Evolutionary conservation across 1,140 invertebrate genomes (phyloP).

Genomic region (silkworm (Bombyx mori)): DNA sequence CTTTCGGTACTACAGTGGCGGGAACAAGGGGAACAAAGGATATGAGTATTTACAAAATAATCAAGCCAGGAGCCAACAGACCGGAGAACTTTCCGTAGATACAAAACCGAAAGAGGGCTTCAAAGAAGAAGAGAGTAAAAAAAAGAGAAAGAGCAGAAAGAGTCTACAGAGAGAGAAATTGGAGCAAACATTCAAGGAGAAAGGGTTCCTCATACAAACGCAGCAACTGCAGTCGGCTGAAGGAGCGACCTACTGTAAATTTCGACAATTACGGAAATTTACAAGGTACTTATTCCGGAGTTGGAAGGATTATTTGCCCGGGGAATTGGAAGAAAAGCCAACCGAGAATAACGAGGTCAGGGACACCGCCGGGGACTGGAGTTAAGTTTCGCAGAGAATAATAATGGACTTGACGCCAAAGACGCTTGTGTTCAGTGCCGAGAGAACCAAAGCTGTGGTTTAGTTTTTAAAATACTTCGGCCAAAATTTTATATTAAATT

Average conservation of each 20-base stretch:
- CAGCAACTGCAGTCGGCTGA: conserved; percentile 93
- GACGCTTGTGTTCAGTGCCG: background rate
- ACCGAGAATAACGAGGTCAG: conserved; percentile 9
- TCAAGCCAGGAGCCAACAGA: conserved; percentile 58
- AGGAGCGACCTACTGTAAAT: conserved; percentile 94
- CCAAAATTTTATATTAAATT: no score
- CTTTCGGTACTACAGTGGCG: conserved; percentile 87
- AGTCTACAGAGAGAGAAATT: conserved; percentile 88
- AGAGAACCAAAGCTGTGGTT: background rate
- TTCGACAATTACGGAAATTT: conserved; percentile 91
- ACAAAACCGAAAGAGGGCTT: conserved; percentile 9
- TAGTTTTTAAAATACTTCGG: no score
- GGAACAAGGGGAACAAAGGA: conserved; percentile 81
- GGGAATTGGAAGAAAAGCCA: conserved; percentile 72
- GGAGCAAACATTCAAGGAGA: conserved; percentile 93
- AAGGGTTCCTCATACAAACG: conserved; percentile 93
- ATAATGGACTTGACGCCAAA: background rate
- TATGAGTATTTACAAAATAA: conserved; percentile 83
- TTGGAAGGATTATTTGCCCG: conserved; percentile 94
- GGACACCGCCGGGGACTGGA: conserved; percentile 29
- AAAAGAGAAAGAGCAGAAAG: conserved; percentile 84
- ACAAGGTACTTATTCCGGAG: conserved; percentile 92
- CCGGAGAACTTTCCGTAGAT: conserved; percentile 25
- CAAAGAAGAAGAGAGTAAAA: conserved; percentile 66
- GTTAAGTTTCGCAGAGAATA: conserved; percentile 17